Evolutionary conservation across 1,140 invertebrate species (phyloP).

Genomic region (Polypedilum vanderplanki): DNA sequence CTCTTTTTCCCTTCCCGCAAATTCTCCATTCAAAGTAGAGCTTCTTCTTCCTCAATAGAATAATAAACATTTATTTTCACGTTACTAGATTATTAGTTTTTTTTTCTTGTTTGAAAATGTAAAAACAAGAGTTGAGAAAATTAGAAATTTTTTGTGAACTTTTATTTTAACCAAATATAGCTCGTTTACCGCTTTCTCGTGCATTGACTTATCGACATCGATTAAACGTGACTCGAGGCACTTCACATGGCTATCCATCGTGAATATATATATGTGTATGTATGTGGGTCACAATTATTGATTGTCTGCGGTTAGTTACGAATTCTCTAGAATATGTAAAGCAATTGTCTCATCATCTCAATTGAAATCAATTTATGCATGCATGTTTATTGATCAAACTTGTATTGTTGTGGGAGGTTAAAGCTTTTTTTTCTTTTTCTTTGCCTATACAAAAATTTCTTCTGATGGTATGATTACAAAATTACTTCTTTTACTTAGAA

Average conservation of each 20-base stretch:
- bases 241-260: not conserved
- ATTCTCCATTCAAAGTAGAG: not conserved
- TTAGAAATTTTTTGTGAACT: not conserved
- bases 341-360: not conserved
- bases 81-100: not conserved
- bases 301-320: not conserved
- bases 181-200: not conserved
- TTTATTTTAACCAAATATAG: not conserved
- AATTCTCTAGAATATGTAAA: not conserved
- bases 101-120: not conserved
- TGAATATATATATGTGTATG: too few relatives aligned
- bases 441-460: not conserved
- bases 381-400: slow-evolving; percentile 18
- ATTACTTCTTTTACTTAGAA: not conserved
- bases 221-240: not conserved
- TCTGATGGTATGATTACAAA: not conserved
- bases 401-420: not conserved
- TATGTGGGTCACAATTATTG: not conserved
- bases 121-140: not conserved
- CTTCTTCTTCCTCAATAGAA: not conserved
- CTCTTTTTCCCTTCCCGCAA: not conserved
- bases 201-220: not conserved
- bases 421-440: not conserved
- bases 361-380: slow-evolving; percentile 12
- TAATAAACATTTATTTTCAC: not conserved